Conservation (phyloP, 37 sponge, comb jelly and placozoan species). For the Ephydatia muelleri region DNA sequence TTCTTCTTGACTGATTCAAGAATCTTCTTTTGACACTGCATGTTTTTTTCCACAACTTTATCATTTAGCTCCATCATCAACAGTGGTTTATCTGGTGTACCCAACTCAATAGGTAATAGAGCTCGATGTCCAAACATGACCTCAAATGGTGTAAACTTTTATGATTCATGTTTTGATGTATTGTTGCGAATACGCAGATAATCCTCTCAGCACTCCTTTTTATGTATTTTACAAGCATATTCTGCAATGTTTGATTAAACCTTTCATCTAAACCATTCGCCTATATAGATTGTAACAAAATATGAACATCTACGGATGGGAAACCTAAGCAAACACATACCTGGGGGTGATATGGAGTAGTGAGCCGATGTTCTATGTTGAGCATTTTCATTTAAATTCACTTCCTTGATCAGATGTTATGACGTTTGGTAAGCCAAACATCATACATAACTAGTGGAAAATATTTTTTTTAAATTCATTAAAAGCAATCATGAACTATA, state of each 20-base stretch:
- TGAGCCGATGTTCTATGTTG: too few species aligned
- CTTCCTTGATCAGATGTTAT: neutral
- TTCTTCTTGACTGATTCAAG: neutral
- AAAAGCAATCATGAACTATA: too few species aligned
- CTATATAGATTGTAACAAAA: too few species aligned
- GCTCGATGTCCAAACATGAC: conserved; percentile 52
- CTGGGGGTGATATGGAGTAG: too few species aligned
- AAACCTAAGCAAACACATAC: too few species aligned
- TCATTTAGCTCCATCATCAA: conserved; percentile 10
- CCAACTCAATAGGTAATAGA: conserved; percentile 41
- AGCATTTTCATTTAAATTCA: too few species aligned
- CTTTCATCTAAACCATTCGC: too few species aligned
- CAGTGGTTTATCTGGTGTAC: neutral
- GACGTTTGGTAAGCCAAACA: neutral
- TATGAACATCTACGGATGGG: too few species aligned
- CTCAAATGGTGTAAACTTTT: conserved; percentile 58
- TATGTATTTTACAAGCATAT: too few species aligned
- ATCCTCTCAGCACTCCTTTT: neutral
- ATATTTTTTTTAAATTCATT: too few species aligned
- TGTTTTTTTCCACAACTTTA: neutral
- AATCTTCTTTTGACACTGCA: neutral
- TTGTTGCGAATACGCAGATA: conserved; percentile 55
- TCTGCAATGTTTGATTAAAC: too few species aligned
- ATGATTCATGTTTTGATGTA: conserved; percentile 54
- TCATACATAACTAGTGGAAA: neutral